A percentile compares a stretch with the other conserved stretches of the same genome.
Conservation (phyloP, 2,113 vertebrate genomes). For the Rhombomys opimus region DNA sequence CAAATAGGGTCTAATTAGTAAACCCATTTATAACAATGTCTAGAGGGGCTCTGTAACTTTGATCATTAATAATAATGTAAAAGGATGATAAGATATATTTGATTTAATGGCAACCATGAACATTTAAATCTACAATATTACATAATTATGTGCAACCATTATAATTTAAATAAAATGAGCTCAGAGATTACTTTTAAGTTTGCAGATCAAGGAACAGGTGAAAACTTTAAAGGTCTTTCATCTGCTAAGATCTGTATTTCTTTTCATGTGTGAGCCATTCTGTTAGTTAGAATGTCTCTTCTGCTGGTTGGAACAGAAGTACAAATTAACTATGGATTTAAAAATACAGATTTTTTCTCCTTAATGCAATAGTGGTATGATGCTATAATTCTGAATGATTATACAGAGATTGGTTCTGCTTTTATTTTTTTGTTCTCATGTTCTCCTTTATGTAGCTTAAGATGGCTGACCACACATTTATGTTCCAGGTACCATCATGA, state of each 20-base stretch:
- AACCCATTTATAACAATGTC: not conserved
- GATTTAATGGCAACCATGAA: conserved; percentile 9
- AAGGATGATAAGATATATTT: not conserved
- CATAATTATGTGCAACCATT: not conserved
- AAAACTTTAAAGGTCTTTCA: conserved; percentile 18
- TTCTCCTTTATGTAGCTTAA: not conserved
- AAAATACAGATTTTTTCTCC: conserved; percentile 26
- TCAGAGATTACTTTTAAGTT: conserved; percentile 9
- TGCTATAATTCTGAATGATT: not conserved
- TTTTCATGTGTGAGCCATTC: not conserved
- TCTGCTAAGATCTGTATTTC: conserved; percentile 14
- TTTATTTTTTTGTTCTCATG: not conserved
- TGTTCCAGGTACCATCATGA: not conserved
- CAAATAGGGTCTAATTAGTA: not conserved
- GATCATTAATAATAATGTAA: conserved; percentile 6
- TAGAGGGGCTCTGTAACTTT: not conserved
- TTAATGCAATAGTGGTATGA: conserved; percentile 3
- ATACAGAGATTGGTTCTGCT: not conserved
- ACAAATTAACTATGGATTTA: conserved; percentile 43
- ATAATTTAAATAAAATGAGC: conserved; percentile 25
- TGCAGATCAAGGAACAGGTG: conserved; percentile 2
- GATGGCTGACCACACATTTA: not conserved
- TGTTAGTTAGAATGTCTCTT: not conserved
- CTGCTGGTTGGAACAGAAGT: not conserved
- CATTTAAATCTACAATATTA: conserved; percentile 14